Evolutionary conservation across 2,113 vertebrate species (phyloP).

Genomic region (Mohoua ochrocephala): DNA sequence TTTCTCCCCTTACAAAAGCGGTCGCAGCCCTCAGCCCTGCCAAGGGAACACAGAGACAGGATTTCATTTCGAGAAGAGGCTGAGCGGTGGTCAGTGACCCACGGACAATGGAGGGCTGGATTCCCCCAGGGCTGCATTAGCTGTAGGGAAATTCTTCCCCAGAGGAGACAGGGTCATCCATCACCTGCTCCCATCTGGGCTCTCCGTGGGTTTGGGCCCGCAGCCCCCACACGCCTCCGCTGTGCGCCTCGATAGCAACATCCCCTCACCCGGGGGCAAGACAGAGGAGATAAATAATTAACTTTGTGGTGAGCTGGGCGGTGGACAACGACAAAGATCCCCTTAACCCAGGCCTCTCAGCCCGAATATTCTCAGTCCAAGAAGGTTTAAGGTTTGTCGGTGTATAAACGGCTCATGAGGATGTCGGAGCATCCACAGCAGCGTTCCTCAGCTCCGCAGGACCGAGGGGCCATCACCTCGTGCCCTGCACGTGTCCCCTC

Average conservation of each 20-base stretch:
- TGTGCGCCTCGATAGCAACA: fast-evolving
- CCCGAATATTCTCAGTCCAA: neutral
- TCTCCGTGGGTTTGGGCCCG: neutral
- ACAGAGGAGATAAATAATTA: neutral
- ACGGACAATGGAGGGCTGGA: neutral
- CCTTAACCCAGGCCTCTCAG: neutral
- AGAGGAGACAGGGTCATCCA: neutral
- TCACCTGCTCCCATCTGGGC: neutral
- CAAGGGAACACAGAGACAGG: neutral
- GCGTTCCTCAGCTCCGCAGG: fast-evolving
- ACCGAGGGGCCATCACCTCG: neutral
- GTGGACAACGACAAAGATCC: neutral
- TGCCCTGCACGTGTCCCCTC: neutral
- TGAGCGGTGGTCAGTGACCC: neutral
- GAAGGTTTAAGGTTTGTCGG: neutral
- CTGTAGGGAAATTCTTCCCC: neutral
- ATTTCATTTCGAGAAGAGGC: neutral
- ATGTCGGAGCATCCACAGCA: fast-evolving
- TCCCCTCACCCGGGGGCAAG: neutral
- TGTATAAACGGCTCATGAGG: neutral
- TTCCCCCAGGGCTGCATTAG: neutral
- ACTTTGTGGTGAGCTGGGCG: neutral
- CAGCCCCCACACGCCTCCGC: fast-evolving
- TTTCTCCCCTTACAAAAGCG: neutral
- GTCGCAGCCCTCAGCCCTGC: neutral